Percentiles rank a stretch among this genome's conserved stretches.
Conservation (phyloP, 2,797 vertebrate genomes). For the Melopsittacus undulatus region DNA sequence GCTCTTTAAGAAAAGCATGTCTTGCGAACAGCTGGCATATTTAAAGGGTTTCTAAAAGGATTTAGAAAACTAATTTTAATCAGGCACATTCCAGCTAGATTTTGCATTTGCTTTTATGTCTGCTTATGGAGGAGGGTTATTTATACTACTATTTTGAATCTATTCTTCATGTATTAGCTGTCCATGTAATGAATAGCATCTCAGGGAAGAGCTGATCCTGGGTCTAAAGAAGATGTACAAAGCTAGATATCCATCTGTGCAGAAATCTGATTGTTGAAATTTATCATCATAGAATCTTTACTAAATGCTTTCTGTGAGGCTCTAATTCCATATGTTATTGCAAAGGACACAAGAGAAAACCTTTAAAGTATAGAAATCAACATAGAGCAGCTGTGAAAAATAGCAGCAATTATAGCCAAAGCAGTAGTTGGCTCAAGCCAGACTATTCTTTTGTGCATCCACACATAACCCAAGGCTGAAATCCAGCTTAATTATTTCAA, state of each 20-base stretch:
- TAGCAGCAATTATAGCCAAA: neutral
- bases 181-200: neutral
- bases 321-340: neutral
- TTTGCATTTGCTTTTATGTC: neutral
- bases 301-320: neutral
- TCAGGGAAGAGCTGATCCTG: neutral
- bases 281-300: neutral
- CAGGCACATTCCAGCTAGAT: neutral
- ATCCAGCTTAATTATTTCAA: neutral
- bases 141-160: neutral
- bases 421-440: neutral
- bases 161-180: constrained; percentile 13
- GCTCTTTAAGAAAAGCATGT: neutral
- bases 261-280: neutral
- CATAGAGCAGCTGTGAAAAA: neutral
- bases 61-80: constrained; percentile 33
- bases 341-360: neutral
- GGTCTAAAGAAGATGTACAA: neutral
- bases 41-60: constrained; percentile 14
- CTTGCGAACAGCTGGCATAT: neutral
- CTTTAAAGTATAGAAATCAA: neutral
- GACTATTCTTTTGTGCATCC: neutral
- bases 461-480: neutral
- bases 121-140: neutral
- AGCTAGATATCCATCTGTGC: neutral